Conservation (phyloP, 1,140 invertebrate species). For the Ptiloglossa arizonensis region DNA sequence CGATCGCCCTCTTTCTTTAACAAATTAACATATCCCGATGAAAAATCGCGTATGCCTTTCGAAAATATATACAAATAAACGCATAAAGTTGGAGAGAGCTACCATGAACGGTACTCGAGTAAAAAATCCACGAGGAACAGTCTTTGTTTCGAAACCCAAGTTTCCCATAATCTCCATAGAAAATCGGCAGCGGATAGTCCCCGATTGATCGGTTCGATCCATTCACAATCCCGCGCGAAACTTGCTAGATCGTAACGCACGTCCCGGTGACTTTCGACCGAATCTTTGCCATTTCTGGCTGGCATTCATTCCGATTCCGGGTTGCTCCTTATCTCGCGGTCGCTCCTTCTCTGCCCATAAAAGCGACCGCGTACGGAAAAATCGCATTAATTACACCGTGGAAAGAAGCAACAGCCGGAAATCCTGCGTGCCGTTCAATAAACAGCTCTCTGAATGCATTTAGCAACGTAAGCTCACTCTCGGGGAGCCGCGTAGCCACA, state of each 20-base stretch:
- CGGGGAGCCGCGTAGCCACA: neutral
- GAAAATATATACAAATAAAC: no score
- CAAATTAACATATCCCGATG: no score
- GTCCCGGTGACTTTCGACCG: neutral
- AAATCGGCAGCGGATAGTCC: neutral
- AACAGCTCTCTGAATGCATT: conserved; percentile 28
- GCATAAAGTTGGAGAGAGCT: no score
- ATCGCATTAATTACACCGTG: conserved; percentile 21
- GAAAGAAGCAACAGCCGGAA: conserved; percentile 22
- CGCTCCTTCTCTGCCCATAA: neutral
- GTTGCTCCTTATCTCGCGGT: neutral
- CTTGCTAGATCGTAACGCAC: neutral
- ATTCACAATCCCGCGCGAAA: neutral
- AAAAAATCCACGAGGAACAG: no score
- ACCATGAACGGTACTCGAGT: no score
- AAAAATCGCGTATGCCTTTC: no score
- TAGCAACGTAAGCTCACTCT: conserved; percentile 38
- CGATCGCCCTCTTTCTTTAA: no score
- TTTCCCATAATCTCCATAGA: neutral
- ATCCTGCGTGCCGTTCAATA: conserved; percentile 25
- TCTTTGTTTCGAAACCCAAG: no score
- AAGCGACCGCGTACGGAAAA: neutral
- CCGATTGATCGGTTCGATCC: neutral
- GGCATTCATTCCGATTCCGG: neutral
- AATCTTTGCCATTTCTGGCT: neutral